phyloP scores from a whole-genome alignment of 2,888 invertebrate genomes.

The Dimorphilus gyrociliatus region DNA sequence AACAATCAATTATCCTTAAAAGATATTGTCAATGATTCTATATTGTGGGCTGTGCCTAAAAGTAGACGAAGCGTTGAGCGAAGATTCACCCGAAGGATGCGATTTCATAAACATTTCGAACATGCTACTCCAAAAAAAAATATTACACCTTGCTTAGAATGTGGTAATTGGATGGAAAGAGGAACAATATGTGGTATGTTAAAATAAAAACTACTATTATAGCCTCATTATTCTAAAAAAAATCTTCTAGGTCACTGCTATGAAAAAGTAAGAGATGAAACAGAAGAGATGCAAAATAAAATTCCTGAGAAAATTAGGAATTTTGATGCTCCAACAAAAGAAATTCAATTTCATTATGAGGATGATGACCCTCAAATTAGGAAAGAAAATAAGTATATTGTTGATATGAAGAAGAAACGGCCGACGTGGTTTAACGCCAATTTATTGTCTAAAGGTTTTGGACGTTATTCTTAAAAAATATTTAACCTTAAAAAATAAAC shows the following conservation, averaged over 20 bases:
- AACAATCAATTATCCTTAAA: too few species aligned
- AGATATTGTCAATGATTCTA: constrained; percentile 44
- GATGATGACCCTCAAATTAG: constrained; percentile 48
- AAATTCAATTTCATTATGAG: constrained; percentile 68
- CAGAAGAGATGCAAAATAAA: constrained; percentile 56
- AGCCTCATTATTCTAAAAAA: too few species aligned
- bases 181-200: constrained; percentile 58
- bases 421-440: constrained; percentile 77
- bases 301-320: constrained; percentile 51
- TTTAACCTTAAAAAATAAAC: constrained; percentile 4
- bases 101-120: constrained; percentile 54
- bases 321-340: constrained; percentile 44
- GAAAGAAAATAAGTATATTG: constrained; percentile 50
- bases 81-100: constrained; percentile 55
- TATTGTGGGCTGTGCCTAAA: constrained; percentile 67
- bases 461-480: constrained; percentile 4
- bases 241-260: constrained; percentile 70
- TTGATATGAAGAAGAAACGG: constrained; percentile 61
- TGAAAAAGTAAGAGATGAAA: constrained; percentile 61
- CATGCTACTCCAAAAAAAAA: constrained; percentile 53
- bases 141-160: constrained; percentile 57
- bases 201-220: too few species aligned
- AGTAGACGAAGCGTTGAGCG: constrained; percentile 58
- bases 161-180: constrained; percentile 66
- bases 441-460: constrained; percentile 42